These are phyloP conservation scores for Epistrophella euchroma DNA, from an alignment of 2,888 invertebrate species.

Conservation along the genomic window DNA sequence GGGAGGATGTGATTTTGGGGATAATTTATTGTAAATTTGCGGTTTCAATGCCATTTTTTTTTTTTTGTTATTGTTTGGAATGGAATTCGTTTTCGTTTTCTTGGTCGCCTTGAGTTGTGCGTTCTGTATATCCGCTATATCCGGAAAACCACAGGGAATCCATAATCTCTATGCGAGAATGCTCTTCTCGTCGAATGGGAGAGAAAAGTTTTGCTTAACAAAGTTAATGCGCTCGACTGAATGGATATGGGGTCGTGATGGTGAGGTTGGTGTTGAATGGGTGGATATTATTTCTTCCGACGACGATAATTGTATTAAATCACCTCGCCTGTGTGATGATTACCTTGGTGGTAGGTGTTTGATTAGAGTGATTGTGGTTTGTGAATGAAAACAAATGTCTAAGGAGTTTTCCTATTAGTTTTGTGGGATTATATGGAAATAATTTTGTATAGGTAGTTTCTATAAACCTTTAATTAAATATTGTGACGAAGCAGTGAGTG, in stretches of 20 bases:
- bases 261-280: constrained; percentile 44
- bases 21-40: constrained; percentile 76
- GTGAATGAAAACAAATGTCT: constrained; percentile 32
- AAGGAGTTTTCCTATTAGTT: constrained; percentile 18
- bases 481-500: background rate
- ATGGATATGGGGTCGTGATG: constrained; percentile 14
- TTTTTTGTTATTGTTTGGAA: constrained; percentile 22
- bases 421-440: constrained; percentile 9
- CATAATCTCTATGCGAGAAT: constrained; percentile 36
- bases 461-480: constrained; percentile 16
- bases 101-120: constrained; percentile 50
- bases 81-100: background rate
- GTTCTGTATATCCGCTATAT: constrained; percentile 41
- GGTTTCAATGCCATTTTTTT: constrained; percentile 61
- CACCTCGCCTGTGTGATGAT: constrained; percentile 69
- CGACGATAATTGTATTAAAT: constrained; percentile 73
- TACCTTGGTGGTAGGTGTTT: constrained; percentile 58
- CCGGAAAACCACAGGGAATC: constrained; percentile 70
- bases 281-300: constrained; percentile 64
- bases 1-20: constrained; percentile 75
- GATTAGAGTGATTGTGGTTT: constrained; percentile 60
- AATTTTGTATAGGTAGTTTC: background rate
- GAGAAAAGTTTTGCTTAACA: constrained; percentile 71
- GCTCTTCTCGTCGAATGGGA: constrained; percentile 18
- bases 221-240: constrained; percentile 69